A percentile compares a stretch with the other conserved stretches of the same genome.
phyloP scores from a whole-genome alignment of 2,113 vertebrate genomes.

The Pedionomus torquatus region DNA sequence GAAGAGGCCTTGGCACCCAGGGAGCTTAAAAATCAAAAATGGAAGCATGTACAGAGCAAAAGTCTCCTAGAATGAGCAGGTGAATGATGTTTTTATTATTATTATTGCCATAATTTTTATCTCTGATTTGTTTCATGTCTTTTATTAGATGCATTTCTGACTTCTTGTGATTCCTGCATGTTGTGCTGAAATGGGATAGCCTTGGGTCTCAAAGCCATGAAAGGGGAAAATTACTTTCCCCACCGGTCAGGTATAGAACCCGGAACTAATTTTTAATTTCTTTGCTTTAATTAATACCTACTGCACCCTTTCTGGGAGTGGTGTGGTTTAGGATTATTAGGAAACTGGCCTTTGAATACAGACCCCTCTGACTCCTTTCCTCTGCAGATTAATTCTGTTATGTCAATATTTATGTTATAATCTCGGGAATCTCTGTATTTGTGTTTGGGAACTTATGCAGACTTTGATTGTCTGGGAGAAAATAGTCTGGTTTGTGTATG shows the following conservation, averaged over 20 bases:
- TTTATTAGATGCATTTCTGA: background rate
- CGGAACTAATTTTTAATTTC: background rate
- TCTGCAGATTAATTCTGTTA: background rate
- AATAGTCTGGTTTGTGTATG: background rate
- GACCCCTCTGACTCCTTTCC: background rate
- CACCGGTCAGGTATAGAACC: background rate
- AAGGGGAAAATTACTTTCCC: background rate
- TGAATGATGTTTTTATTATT: background rate
- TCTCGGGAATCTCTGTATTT: background rate
- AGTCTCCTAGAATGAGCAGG: background rate
- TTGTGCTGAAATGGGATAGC: background rate
- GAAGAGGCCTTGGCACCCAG: background rate
- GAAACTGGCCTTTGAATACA: background rate
- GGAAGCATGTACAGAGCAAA: background rate
- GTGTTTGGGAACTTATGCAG: background rate
- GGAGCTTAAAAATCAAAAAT: background rate
- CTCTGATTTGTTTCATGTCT: background rate
- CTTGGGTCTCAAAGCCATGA: background rate
- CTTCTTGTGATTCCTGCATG: background rate
- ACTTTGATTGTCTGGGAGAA: conserved; percentile 13
- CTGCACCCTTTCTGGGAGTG: background rate
- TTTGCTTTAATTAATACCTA: background rate
- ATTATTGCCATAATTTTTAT: background rate
- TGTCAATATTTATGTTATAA: conserved; percentile 36
- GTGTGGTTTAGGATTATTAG: background rate